These are phyloP conservation scores for Corynorhinus townsendii DNA, from an alignment of 2,113 vertebrate species.

Conservation along the genomic window DNA sequence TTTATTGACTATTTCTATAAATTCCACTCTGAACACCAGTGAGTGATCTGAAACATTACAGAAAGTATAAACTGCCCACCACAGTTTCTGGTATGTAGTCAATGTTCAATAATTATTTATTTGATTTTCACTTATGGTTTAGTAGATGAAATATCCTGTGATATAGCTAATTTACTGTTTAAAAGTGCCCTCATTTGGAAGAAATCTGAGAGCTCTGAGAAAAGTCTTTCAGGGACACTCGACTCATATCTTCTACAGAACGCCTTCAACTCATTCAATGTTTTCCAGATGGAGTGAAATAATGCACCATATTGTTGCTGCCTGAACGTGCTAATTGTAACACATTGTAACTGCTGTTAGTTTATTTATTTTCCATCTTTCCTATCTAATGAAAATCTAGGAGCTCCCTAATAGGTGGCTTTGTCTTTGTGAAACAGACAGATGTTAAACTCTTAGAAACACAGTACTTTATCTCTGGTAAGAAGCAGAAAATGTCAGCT, in stretches of 20 bases:
- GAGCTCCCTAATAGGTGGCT: constrained; percentile 1
- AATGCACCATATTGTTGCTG: not conserved
- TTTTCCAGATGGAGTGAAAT: constrained; percentile 2
- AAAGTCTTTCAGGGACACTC: not conserved
- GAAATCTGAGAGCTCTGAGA: not conserved
- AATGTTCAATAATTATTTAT: not conserved
- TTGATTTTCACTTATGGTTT: not conserved
- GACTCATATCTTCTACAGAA: not conserved
- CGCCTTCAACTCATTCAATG: not conserved
- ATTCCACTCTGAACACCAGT: not conserved
- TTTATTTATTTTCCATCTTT: constrained; percentile 17
- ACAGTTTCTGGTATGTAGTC: not conserved
- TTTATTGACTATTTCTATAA: not conserved
- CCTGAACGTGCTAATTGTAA: not conserved
- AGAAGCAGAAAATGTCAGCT: not conserved
- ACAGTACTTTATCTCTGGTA: not conserved
- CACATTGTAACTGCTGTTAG: not conserved
- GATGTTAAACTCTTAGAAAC: not conserved
- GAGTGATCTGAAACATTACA: not conserved
- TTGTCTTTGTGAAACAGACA: constrained; percentile 34
- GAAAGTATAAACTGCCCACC: not conserved
- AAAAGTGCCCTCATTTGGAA: not conserved
- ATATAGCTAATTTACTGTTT: not conserved
- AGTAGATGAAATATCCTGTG: not conserved
- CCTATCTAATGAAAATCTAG: not conserved